A percentile compares a stretch with the other conserved stretches of the same genome.
phyloP scores from a whole-genome alignment of 2,797 vertebrate genomes.

The Gallirallus australis region DNA sequence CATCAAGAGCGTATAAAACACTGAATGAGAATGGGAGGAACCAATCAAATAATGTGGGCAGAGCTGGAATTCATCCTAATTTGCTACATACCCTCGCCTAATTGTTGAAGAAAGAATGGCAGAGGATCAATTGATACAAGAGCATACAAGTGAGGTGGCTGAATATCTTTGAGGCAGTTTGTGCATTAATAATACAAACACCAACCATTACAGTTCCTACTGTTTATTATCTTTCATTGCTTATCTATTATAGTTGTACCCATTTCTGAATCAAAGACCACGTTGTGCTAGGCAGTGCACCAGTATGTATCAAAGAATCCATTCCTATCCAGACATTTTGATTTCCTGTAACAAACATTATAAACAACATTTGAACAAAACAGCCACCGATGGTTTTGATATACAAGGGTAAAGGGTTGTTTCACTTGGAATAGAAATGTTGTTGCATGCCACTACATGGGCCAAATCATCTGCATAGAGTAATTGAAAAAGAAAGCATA shows the following conservation, averaged over 20 bases:
- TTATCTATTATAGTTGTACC: constrained; percentile 54
- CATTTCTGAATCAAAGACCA: constrained; percentile 31
- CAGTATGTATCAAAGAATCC: neutral
- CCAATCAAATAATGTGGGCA: constrained; percentile 21
- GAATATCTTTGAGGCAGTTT: constrained; percentile 54
- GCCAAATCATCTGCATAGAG: neutral
- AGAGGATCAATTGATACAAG: constrained; percentile 22
- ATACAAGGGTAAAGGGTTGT: neutral
- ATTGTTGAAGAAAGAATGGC: constrained; percentile 46
- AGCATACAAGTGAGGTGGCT: constrained; percentile 18
- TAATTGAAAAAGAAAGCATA: neutral
- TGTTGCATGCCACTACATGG: neutral
- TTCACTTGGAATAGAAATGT: neutral
- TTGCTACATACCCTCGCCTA: constrained; percentile 25
- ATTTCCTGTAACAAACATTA: neutral
- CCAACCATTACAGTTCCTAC: constrained; percentile 31
- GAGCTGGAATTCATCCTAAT: constrained; percentile 31
- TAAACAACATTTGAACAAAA: neutral
- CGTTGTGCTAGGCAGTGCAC: neutral
- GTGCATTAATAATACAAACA: constrained; percentile 59
- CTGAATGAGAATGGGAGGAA: constrained; percentile 46
- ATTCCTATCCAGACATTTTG: neutral
- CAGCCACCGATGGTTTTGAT: neutral
- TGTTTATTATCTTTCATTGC: constrained; percentile 48
- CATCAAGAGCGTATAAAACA: constrained; percentile 39